A percentile compares a stretch with the other conserved stretches of the same genome.
These are phyloP conservation scores for Rhagoletis zephyria DNA, from an alignment of 1,140 invertebrate species.

Conservation along the genomic window DNA sequence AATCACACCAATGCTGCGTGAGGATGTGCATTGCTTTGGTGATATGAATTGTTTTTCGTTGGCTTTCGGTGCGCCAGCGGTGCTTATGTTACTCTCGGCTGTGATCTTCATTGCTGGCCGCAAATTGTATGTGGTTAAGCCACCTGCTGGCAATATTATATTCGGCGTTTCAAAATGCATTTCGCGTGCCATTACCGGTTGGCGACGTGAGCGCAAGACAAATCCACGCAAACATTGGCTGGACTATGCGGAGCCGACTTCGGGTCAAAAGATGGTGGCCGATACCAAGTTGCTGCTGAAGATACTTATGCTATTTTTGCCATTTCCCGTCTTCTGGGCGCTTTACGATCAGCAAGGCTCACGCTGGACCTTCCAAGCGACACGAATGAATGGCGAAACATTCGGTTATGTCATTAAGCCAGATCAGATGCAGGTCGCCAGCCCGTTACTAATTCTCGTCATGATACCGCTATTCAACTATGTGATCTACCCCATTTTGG, in stretches of 20 bases:
- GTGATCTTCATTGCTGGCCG: slow-evolving; percentile 88
- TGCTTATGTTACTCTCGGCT: slow-evolving; percentile 89
- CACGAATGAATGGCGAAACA: slow-evolving; percentile 88
- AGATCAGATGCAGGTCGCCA: slow-evolving; percentile 92
- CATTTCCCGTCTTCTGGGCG: slow-evolving; percentile 88
- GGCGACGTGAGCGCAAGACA: slow-evolving; percentile 75
- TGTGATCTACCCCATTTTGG: slow-evolving; percentile 79
- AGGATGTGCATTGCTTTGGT: slow-evolving; percentile 87
- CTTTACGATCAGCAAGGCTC: slow-evolving; percentile 90
- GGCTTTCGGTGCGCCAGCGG: slow-evolving; percentile 92
- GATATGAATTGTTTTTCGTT: slow-evolving; percentile 88
- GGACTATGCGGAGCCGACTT: slow-evolving; percentile 85
- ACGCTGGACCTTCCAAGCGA: slow-evolving; percentile 95
- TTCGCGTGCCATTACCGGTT: slow-evolving; percentile 74
- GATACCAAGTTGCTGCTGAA: slow-evolving; percentile 80
- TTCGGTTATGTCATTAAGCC: slow-evolving; percentile 81
- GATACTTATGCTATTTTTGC: slow-evolving; percentile 83
- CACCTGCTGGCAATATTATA: slow-evolving; percentile 88
- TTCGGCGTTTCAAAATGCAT: slow-evolving; percentile 85
- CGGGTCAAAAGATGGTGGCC: slow-evolving; percentile 77
- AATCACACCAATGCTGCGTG: slow-evolving; percentile 88
- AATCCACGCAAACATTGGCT: slow-evolving; percentile 80
- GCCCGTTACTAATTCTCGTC: slow-evolving; percentile 87
- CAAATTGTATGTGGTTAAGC: slow-evolving; percentile 82
- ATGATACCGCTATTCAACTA: slow-evolving; percentile 91